Evolutionary conservation across 2,797 vertebrate species (phyloP).

Genomic region (Uromys caudimaculatus): DNA sequence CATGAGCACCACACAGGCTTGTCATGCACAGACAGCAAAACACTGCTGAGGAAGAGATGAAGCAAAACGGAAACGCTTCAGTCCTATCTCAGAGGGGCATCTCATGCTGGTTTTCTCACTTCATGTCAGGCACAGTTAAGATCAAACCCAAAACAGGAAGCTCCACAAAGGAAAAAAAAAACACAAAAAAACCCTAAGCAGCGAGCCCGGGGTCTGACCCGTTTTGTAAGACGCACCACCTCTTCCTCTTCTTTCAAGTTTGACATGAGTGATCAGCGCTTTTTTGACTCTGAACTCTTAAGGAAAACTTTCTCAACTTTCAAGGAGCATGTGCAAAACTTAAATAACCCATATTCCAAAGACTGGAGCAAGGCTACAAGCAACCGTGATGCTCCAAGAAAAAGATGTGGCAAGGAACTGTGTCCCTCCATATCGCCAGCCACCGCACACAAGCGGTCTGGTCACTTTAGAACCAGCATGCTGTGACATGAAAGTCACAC

Average conservation of each 20-base stretch:
- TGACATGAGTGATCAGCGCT: neutral
- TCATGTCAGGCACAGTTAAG: neutral
- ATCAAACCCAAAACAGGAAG: slow-evolving; percentile 67
- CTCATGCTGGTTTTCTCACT: neutral
- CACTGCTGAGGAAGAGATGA: neutral
- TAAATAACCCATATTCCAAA: neutral
- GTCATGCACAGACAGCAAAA: neutral
- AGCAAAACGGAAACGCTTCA: neutral
- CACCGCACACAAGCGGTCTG: neutral
- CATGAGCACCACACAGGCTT: neutral
- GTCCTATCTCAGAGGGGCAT: neutral
- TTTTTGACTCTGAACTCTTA: slow-evolving; percentile 63
- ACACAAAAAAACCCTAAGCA: slow-evolving; percentile 62
- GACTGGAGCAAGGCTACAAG: neutral
- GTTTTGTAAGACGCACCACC: slow-evolving; percentile 54
- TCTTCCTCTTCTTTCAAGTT: slow-evolving; percentile 65
- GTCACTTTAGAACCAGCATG: slow-evolving; percentile 17
- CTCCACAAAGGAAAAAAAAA: slow-evolving; percentile 36
- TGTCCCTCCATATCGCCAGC: neutral
- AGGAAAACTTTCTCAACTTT: slow-evolving; percentile 50
- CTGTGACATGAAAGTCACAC: neutral
- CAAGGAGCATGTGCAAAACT: neutral
- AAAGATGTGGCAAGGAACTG: neutral
- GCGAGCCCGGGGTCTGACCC: neutral
- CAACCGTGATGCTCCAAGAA: neutral